These are phyloP conservation scores for Limnephilus marmoratus DNA, from an alignment of 2,888 invertebrate species.

Conservation along the genomic window DNA sequence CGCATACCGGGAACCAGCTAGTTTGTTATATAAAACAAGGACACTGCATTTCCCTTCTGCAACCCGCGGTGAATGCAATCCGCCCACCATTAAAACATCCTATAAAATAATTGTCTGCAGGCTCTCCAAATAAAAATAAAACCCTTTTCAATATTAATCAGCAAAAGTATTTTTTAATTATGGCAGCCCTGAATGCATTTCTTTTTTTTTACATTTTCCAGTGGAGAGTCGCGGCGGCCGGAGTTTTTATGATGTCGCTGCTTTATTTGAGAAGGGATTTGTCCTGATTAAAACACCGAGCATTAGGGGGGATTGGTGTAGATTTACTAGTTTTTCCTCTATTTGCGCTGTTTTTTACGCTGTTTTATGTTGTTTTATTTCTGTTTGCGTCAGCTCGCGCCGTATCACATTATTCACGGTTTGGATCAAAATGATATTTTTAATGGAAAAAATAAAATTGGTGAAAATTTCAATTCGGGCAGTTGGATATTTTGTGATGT, in stretches of 20 bases:
- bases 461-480: neutral
- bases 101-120: neutral
- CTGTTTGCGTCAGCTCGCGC: neutral
- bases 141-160: neutral
- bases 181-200: constrained; percentile 10
- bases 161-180: neutral
- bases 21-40: too few species aligned
- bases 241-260: constrained; percentile 42
- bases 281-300: constrained; percentile 45
- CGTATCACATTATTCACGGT: constrained; percentile 10
- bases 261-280: constrained; percentile 47
- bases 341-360: neutral
- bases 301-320: constrained; percentile 39
- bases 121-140: neutral
- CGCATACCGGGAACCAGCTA: too few species aligned
- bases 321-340: constrained; percentile 15
- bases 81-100: neutral
- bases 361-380: neutral
- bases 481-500: neutral
- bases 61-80: neutral
- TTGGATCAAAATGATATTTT: neutral
- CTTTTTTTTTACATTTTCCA: neutral
- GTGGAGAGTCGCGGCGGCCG: constrained; percentile 3
- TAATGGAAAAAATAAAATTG: neutral
- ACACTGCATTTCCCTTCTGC: too few species aligned